Evolutionary conservation across 2,113 vertebrate species (phyloP), one percentile per base, ranked within the genome.

Genomic region (Nerophis lumbriciformis): DNA sequence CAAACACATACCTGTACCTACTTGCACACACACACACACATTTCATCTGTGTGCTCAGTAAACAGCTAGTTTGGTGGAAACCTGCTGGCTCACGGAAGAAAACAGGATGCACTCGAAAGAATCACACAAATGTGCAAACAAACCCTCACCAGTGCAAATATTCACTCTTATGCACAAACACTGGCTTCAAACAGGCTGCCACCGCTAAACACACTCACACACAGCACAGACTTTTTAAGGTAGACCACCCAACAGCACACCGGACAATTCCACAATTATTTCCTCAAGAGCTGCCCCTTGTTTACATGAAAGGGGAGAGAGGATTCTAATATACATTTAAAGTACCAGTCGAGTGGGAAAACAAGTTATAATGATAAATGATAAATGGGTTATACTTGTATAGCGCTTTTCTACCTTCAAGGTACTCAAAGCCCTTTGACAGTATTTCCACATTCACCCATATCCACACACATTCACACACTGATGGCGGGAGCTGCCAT

Each of bases 181-280:
- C 57, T 61, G 52, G 55, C 67, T 73, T 76, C 76, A 80, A 76
- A 80, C 42, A 11, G n/a, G 21, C 48, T 49, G 47, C 54, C 12
- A 8, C 52, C n/a, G 47, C 57, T 15, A 62, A 57, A 59, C 61
- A 53, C 58, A 66, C 57, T 55, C 42, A 42, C 56, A 57, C 47
- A 71, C 48, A 65, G 58, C 37, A 1, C 2, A 21, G 55, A 13
- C 39, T 57, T 57, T 57, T 16, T 79, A 67, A 56, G 69, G 53
- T 45, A 61, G 84, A 85, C 87, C 84, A 87, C 84, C 87, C 83
- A 73, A 64, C 81, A 68, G 61, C 70, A 73, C 12, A 65, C 60
- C 78, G 66, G 67, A 72, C 62, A 63, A 64, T 65, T 36, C n/a
- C 57, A 59, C 45, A 16, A 21, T 61, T 75, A 60, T 79, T 59